Percentiles rank a stretch among this genome's conserved stretches.
phyloP scores from a whole-genome alignment of 1,140 invertebrate species.

The Nephila pilipes region DNA sequence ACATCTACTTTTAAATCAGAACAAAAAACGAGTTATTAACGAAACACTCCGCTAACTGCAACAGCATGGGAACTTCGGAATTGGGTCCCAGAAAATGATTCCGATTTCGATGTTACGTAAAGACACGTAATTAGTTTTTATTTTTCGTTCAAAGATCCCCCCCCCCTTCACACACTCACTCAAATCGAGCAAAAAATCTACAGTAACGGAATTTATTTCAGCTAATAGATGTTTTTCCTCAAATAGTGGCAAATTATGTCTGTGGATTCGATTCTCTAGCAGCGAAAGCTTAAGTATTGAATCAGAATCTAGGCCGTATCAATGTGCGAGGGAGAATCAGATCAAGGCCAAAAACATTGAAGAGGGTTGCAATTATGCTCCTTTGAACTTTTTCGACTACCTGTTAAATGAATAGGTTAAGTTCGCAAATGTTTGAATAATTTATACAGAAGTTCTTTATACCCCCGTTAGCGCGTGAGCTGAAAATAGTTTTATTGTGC shows the following conservation, averaged over 20 bases:
- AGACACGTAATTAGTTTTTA: background rate
- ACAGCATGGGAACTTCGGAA: background rate
- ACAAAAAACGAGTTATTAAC: background rate
- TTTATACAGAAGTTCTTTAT: background rate
- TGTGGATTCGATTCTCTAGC: background rate
- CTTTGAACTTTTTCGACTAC: background rate
- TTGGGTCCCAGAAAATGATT: background rate
- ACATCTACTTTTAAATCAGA: background rate
- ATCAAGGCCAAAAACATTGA: slow-evolving; percentile 78
- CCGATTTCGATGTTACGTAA: background rate
- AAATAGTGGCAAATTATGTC: background rate
- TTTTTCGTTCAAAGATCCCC: background rate
- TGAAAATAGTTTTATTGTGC: too few relatives aligned
- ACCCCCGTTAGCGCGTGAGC: too few relatives aligned
- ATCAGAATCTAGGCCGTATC: slow-evolving; percentile 78
- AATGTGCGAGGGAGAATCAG: slow-evolving; percentile 64
- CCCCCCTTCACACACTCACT: too few relatives aligned
- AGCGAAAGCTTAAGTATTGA: slow-evolving; percentile 49
- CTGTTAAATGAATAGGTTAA: background rate
- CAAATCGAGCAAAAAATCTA: too few relatives aligned
- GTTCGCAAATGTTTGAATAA: background rate
- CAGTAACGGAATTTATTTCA: too few relatives aligned
- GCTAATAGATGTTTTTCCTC: too few relatives aligned
- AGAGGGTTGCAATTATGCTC: background rate
- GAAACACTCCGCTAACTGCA: background rate